These are phyloP conservation scores for Percopsis omiscomaycus DNA, from an alignment of 2,797 vertebrate species.

Conservation along the genomic window DNA sequence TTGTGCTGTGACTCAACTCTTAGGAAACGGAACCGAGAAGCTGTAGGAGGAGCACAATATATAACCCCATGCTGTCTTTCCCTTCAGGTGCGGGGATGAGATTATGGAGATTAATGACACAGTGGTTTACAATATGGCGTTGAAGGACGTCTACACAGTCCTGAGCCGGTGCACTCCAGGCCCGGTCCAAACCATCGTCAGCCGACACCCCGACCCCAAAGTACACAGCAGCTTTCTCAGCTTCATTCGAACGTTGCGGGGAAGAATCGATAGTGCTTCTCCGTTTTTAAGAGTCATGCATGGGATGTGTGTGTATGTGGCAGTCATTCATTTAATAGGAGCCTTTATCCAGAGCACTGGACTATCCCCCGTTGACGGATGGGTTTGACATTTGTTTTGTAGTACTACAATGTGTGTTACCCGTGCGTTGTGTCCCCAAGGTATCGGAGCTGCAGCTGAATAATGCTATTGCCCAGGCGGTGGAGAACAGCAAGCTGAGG, in stretches of 20 bases:
- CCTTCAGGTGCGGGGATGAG: constrained; percentile 89
- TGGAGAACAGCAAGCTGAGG: constrained; percentile 82
- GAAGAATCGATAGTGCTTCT: too few relatives aligned
- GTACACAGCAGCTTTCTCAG: constrained; percentile 61
- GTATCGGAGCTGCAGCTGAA: constrained; percentile 91
- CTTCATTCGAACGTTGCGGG: neutral
- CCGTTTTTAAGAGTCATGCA: too few relatives aligned
- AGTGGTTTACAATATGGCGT: constrained; percentile 85
- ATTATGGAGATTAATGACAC: constrained; percentile 89
- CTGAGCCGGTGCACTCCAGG: constrained; percentile 88
- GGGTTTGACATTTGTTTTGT: too few relatives aligned
- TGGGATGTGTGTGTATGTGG: too few relatives aligned
- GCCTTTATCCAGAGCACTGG: neutral
- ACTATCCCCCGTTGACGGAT: neutral
- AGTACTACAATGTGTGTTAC: too few relatives aligned
- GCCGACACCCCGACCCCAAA: constrained; percentile 91
- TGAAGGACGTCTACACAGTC: constrained; percentile 87
- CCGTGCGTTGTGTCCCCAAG: constrained; percentile 64
- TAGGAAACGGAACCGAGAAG: too few relatives aligned
- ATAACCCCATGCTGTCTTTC: neutral
- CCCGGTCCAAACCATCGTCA: constrained; percentile 86
- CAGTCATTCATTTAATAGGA: too few relatives aligned
- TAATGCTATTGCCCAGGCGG: constrained; percentile 84
- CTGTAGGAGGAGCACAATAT: too few relatives aligned
- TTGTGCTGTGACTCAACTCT: too few relatives aligned